Base-by-base conservation (phyloP, 2,113 vertebrate species). In the Corydoras maculifer region DNA sequence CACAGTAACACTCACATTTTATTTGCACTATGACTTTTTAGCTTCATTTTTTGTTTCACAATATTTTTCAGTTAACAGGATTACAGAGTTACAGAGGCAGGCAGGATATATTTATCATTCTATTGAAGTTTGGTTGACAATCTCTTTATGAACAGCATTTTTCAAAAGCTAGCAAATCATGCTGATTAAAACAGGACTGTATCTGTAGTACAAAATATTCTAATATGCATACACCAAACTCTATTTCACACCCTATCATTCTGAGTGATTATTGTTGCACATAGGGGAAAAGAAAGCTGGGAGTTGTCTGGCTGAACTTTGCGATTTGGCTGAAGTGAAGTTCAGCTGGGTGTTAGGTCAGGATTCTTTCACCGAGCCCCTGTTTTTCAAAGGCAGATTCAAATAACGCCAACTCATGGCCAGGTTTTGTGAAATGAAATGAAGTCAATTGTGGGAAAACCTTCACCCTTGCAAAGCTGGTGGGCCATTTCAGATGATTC, bases 341-440 rank as follows among this genome's bases (percentile, higher is more conserved):
- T 75, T 73, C 61, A 70, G 55, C 59, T 60, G 69, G 77, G 77
- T 81, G 76, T 80, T 77, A 77, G 75, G 76, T 81, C 78, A 82
- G 69, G 57, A 32, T 61, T 65, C 81, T 74, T 77, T 77, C 67
- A 77, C 66, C 64, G 65, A 4, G 68, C 57, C 65, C 75, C 15
- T 59, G 57, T 68, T 72, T 31, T 73, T 55, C 65, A 78, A 78
- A 81, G 78, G 78, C 77, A 84, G 81, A 79, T 79, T 85, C 80
- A 82, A 70, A 81, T 82, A 80, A 83, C 82, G 61, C 78, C 76
- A 82, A 78, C 79, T 83, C 81, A 76, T 72, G 74, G 71, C 72
- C 77, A 74, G 72, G 71, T 72, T 69, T 68, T 74, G 74, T 25
- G 18, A 25, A 25, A 25, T 25, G 78, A 80, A 84, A 79, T 77